These are phyloP conservation scores for Heliconius hermathena DNA, from an alignment of 1,140 invertebrate genomes.

Conservation along the genomic window DNA sequence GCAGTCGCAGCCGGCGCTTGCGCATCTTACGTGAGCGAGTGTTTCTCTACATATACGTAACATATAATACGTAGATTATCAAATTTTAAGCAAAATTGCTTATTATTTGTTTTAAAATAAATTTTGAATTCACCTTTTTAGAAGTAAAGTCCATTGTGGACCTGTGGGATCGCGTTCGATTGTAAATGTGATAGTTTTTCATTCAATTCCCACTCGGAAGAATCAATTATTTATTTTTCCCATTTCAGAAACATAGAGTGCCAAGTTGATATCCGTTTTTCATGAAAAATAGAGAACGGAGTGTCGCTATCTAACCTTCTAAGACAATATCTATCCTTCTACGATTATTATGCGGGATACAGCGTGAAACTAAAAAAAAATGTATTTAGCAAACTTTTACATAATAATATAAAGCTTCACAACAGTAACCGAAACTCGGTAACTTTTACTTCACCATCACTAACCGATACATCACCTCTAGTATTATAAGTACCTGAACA, in stretches of 20 bases:
- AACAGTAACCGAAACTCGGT: background rate
- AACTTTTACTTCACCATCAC: background rate
- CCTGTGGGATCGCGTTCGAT: too few species aligned
- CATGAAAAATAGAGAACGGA: background rate
- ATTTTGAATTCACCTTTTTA: too few species aligned
- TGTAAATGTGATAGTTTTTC: too few species aligned
- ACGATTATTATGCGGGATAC: background rate
- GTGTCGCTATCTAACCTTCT: too few species aligned
- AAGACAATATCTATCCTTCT: too few species aligned
- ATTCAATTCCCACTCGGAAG: too few species aligned
- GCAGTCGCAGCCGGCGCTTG: constrained; percentile 58
- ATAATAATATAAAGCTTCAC: background rate
- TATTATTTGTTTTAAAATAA: background rate
- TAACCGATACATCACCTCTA: constrained; percentile 3
- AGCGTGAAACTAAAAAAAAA: background rate
- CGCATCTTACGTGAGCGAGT: constrained; percentile 39
- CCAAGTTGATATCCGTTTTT: too few species aligned
- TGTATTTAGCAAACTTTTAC: background rate
- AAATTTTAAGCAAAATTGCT: background rate
- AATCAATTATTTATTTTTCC: too few species aligned
- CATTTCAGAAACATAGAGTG: too few species aligned
- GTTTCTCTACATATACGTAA: background rate
- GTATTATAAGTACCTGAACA: background rate
- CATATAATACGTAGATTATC: background rate
- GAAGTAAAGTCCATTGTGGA: too few species aligned